Evolutionary conservation across 2,113 vertebrate genomes (phyloP).

Genomic region (Nannobrachium achirus): DNA sequence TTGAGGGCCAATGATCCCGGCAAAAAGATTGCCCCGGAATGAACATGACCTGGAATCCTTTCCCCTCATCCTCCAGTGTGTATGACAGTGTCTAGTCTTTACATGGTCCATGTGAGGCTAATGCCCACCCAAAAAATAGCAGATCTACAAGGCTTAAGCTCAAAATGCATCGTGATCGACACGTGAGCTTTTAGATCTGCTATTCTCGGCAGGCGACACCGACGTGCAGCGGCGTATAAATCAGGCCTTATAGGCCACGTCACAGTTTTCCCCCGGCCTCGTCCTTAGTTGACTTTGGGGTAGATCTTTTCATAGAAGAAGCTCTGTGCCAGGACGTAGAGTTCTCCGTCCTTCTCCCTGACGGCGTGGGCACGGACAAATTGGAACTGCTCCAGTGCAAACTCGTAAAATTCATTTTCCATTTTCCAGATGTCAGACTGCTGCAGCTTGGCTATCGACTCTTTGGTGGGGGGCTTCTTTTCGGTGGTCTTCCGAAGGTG

Average conservation of each 20-base stretch:
- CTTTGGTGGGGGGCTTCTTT: conserved; percentile 95
- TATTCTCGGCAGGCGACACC: too few species aligned
- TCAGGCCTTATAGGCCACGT: background rate
- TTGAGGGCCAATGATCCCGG: background rate
- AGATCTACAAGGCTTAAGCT: too few species aligned
- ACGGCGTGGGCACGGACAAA: conserved; percentile 93
- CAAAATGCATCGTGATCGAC: too few species aligned
- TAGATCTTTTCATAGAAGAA: conserved; percentile 99
- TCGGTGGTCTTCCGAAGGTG: conserved; percentile 97
- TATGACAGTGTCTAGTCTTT: conserved; percentile 2
- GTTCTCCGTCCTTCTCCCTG: conserved; percentile 94
- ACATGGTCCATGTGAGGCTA: background rate
- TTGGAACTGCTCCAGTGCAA: conserved; percentile 97
- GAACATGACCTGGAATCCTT: background rate
- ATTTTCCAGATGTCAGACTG: conserved; percentile 98
- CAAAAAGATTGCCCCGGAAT: background rate
- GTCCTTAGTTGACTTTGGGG: conserved; percentile 88
- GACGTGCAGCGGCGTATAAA: too few species aligned
- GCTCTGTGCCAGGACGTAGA: conserved; percentile 91
- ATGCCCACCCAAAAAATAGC: too few species aligned
- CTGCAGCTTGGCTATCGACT: conserved; percentile 93
- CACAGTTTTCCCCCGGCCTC: background rate
- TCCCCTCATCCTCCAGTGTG: conserved; percentile 34
- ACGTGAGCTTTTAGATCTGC: too few species aligned
- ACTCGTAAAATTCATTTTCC: conserved; percentile 99